Evolutionary conservation across 2,797 vertebrate species (phyloP).

Genomic region (Falco biarmicus): DNA sequence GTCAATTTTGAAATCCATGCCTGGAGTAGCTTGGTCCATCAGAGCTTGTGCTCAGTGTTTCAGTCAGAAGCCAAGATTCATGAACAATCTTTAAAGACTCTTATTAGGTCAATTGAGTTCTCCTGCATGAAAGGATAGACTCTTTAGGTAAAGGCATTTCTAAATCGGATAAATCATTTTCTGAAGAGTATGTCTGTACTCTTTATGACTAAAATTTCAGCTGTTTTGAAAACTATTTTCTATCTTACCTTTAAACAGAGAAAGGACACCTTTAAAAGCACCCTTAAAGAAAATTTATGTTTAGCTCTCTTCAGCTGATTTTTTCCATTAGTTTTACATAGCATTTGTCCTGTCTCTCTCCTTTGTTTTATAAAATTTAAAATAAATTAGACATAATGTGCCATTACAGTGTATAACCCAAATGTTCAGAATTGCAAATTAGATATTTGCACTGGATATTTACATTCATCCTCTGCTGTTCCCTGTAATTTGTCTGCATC

Average conservation of each 20-base stretch:
- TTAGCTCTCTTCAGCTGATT: background rate
- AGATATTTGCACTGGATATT: background rate
- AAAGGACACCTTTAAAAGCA: background rate
- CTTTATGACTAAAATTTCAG: background rate
- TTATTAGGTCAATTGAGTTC: background rate
- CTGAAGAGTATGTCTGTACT: background rate
- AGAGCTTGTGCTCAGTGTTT: background rate
- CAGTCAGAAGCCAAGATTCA: background rate
- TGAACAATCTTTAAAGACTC: background rate
- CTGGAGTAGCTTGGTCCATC: background rate
- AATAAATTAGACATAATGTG: background rate
- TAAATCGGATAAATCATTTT: background rate
- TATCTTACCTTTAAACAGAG: background rate
- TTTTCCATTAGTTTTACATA: background rate
- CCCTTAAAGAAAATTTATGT: background rate
- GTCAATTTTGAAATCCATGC: constrained; percentile 10
- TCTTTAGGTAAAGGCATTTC: background rate
- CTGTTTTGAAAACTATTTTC: background rate
- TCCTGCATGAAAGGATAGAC: background rate
- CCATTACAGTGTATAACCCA: background rate
- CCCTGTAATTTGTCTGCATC: constrained; percentile 21
- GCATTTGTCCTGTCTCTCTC: background rate
- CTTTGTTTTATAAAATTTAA: background rate
- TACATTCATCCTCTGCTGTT: background rate
- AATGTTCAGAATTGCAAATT: background rate